These are phyloP conservation scores for Chromobotia macracanthus DNA, from an alignment of 2,797 vertebrate genomes.

Conservation along the genomic window DNA sequence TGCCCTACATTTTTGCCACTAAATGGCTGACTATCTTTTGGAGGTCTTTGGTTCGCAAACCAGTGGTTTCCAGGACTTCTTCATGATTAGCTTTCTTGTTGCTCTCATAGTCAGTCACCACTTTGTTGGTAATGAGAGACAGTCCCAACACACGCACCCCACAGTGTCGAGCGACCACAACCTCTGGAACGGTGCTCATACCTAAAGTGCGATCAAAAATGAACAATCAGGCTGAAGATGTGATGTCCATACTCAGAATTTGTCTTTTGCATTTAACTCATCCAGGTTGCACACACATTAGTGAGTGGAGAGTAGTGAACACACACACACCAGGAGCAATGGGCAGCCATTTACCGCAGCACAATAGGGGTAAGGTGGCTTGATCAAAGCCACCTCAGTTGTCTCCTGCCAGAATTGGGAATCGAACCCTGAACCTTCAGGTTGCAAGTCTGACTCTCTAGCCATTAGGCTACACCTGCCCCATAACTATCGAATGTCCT, in stretches of 20 bases:
- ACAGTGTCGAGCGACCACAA: conserved; percentile 85
- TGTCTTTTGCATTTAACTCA: no score
- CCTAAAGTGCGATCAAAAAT: conserved; percentile 64
- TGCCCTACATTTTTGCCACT: conserved; percentile 64
- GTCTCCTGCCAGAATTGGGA: no score
- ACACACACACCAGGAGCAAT: no score
- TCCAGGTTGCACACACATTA: no score
- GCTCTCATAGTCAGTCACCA: conserved; percentile 76
- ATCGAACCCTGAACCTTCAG: no score
- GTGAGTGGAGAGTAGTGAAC: no score
- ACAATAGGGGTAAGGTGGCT: no score
- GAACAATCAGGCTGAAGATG: background rate
- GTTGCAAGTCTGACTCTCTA: no score
- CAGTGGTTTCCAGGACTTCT: conserved; percentile 77
- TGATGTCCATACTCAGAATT: background rate
- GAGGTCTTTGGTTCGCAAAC: conserved; percentile 67
- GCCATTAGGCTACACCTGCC: no score
- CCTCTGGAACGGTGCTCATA: conserved; percentile 89
- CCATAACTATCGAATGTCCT: background rate
- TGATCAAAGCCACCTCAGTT: no score
- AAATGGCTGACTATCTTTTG: conserved; percentile 73
- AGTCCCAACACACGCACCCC: conserved; percentile 83
- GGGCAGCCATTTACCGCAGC: no score
- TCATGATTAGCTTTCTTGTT: conserved; percentile 75
- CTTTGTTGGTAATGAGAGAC: conserved; percentile 87